Percentiles rank a stretch among this genome's conserved stretches.
Conservation (phyloP, 2,797 vertebrate genomes). For the Epinephelus awoara region DNA sequence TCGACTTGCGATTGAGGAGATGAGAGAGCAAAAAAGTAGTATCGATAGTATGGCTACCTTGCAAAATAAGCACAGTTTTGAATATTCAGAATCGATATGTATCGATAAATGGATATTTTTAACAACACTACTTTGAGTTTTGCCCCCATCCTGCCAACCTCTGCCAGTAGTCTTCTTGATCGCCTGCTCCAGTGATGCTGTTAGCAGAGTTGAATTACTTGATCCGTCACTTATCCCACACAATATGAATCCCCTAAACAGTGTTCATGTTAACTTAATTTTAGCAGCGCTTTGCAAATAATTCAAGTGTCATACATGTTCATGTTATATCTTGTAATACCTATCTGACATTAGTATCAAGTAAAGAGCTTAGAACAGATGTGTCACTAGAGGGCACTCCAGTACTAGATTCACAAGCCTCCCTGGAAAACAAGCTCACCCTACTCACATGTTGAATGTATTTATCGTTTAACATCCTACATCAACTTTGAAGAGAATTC, state of each 20-base stretch:
- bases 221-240: neutral
- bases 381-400: slow-evolving; percentile 17
- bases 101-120: no score
- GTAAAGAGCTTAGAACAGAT: neutral
- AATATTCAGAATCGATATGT: no score
- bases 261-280: neutral
- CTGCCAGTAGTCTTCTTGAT: neutral
- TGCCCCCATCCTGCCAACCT: no score
- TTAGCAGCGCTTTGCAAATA: neutral
- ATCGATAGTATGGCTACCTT: no score
- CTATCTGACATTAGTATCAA: neutral
- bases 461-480: neutral
- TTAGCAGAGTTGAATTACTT: neutral
- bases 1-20: no score
- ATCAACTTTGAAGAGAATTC: neutral
- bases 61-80: no score
- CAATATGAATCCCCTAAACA: slow-evolving; percentile 2
- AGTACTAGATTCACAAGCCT: slow-evolving; percentile 4
- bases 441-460: slow-evolving; percentile 2
- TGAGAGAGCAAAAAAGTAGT: no score
- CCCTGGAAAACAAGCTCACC: neutral
- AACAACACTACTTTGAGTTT: no score
- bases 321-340: no score
- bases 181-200: neutral
- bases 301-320: neutral